Conservation (phyloP, 1,140 invertebrate species). For the Drosophila pseudoananassae region DNA sequence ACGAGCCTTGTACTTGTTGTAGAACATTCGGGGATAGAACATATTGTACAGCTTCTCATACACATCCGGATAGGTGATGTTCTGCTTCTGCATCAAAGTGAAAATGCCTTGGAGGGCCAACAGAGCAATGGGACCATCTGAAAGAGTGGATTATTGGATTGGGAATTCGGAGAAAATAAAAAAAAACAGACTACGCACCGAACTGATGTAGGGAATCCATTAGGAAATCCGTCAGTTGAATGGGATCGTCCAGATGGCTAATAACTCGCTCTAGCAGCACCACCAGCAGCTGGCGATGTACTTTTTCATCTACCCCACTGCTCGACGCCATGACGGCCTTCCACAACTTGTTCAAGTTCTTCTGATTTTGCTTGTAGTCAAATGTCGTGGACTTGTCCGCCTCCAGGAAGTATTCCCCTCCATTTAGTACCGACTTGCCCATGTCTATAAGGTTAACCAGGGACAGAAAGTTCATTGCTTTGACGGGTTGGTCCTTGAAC, state of each 20-base stretch:
- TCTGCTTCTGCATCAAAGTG: constrained; percentile 94
- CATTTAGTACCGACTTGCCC: constrained; percentile 49
- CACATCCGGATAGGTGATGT: constrained; percentile 98
- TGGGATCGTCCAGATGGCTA: constrained; percentile 91
- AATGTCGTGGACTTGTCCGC: constrained; percentile 48
- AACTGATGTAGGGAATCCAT: constrained; percentile 93
- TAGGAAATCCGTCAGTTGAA: constrained; percentile 95
- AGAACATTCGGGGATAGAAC: constrained; percentile 95
- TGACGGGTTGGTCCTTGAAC: constrained; percentile 25
- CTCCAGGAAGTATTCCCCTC: constrained; percentile 40
- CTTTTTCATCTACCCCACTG: constrained; percentile 86
- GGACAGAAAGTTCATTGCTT: constrained; percentile 88
- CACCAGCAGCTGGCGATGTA: constrained; percentile 92
- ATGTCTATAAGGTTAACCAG: constrained; percentile 86
- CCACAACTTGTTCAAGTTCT: constrained; percentile 89
- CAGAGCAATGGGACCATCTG: constrained; percentile 93
- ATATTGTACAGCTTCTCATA: constrained; percentile 97
- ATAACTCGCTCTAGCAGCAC: constrained; percentile 93
- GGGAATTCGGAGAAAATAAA: background rate
- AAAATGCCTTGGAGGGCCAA: constrained; percentile 97
- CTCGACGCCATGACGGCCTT: constrained; percentile 88
- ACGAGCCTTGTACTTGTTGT: constrained; percentile 94
- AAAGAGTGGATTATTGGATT: constrained; percentile 24
- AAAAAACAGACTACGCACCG: constrained; percentile 84
- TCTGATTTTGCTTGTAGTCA: constrained; percentile 80